phyloP scores from a whole-genome alignment of 2,888 invertebrate genomes.

The Acheta domesticus region DNA sequence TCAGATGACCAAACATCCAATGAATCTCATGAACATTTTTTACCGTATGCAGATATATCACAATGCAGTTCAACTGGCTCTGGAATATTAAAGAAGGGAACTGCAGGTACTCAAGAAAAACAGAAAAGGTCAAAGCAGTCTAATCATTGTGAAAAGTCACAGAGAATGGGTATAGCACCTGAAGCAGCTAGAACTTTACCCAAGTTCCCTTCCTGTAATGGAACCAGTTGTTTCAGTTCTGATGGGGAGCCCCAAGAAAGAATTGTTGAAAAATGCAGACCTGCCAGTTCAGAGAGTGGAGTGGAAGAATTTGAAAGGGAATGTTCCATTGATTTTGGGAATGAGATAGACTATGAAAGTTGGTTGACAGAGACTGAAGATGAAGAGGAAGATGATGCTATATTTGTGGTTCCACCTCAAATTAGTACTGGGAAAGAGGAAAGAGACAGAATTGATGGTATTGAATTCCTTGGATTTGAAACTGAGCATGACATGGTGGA shows the following conservation, averaged over 20 bases:
- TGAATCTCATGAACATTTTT: not conserved
- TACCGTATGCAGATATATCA: not conserved
- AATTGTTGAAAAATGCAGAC: not conserved
- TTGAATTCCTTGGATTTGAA: slow-evolving; percentile 37
- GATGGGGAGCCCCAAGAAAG: not conserved
- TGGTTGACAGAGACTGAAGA: not conserved
- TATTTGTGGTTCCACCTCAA: slow-evolving; percentile 24
- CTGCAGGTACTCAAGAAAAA: not conserved
- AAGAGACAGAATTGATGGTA: slow-evolving; percentile 37
- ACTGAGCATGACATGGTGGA: slow-evolving; percentile 37
- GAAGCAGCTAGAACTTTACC: not conserved
- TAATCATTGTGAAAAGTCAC: not conserved
- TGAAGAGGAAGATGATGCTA: slow-evolving; percentile 25
- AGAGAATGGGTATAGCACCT: not conserved
- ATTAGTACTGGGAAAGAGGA: slow-evolving; percentile 36
- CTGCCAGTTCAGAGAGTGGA: not conserved
- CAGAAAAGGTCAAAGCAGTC: not conserved
- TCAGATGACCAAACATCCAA: slow-evolving; percentile 9
- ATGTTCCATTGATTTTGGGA: not conserved
- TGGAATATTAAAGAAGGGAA: not conserved
- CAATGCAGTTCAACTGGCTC: not conserved
- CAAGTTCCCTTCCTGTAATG: not conserved
- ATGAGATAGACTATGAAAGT: not conserved
- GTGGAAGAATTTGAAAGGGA: not conserved
- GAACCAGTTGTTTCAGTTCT: not conserved